phyloP scores from a whole-genome alignment of 2,797 vertebrate species.

The Acestrorhynchus altus region DNA sequence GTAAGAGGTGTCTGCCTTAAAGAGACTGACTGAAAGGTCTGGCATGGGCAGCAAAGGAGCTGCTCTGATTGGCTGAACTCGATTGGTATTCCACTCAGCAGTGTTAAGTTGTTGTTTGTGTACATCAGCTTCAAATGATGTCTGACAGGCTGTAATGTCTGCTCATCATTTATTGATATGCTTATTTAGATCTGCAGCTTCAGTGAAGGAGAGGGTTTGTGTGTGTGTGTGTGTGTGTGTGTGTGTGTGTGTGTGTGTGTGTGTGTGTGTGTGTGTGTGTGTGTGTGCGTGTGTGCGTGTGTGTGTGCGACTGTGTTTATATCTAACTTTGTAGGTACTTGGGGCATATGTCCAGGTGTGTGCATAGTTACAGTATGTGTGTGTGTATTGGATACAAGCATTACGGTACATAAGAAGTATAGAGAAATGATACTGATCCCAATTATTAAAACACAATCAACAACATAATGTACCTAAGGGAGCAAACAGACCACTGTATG shows the following conservation, averaged over 20 bases:
- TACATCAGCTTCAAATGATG: slow-evolving; percentile 27
- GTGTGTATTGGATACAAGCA: too few species aligned
- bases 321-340: background rate
- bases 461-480: too few species aligned
- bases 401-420: too few species aligned
- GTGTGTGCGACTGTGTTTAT: background rate
- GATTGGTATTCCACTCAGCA: slow-evolving; percentile 9
- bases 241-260: slow-evolving; percentile 8
- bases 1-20: background rate
- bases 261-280: background rate
- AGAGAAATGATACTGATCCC: too few species aligned
- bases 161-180: slow-evolving; percentile 51
- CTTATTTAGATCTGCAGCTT: slow-evolving; percentile 35
- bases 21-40: background rate
- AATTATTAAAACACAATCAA: too few species aligned
- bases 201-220: slow-evolving; percentile 19
- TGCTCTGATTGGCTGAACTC: background rate
- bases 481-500: too few species aligned
- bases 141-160: slow-evolving; percentile 47
- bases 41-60: background rate
- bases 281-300: background rate
- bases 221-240: background rate
- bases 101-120: slow-evolving; percentile 21
- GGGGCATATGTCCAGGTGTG: background rate
- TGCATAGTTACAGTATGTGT: background rate